A percentile compares a stretch with the other conserved stretches of the same genome.
These are phyloP conservation scores for Brachionus rotundiformis DNA, from an alignment of 1,140 invertebrate genomes.

Conservation along the genomic window DNA sequence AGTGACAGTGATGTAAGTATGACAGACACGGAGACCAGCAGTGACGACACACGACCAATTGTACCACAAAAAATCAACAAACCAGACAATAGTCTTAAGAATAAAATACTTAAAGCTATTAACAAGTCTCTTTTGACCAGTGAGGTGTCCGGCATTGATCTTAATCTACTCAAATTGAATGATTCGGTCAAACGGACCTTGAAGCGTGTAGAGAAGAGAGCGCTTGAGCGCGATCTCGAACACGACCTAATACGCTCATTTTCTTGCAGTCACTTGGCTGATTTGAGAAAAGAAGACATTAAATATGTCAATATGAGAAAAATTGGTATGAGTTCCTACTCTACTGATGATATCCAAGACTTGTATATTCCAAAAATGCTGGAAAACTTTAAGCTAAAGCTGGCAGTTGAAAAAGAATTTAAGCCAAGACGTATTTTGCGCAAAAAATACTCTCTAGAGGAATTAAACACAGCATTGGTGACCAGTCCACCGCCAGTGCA, in stretches of 20 bases:
- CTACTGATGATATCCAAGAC: conserved; percentile 30
- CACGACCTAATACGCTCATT: conserved; percentile 42
- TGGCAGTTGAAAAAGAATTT: conserved; percentile 13
- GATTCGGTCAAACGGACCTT: background rate
- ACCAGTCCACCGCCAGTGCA: conserved; percentile 14
- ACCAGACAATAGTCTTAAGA: conserved; percentile 31
- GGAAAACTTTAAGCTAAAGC: conserved; percentile 45
- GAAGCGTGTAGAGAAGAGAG: conserved; percentile 19
- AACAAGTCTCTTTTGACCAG: conserved; percentile 22
- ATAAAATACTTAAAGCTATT: conserved; percentile 43
- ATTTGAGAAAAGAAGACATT: conserved; percentile 50
- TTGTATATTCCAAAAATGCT: conserved; percentile 31
- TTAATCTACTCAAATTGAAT: conserved; percentile 5
- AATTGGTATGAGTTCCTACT: background rate
- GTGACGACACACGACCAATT: conserved; percentile 44
- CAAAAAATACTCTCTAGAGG: background rate
- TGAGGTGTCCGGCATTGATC: conserved; percentile 43
- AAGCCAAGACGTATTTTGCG: background rate
- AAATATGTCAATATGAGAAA: conserved; percentile 10
- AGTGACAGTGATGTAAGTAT: conserved; percentile 13
- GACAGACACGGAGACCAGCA: conserved; percentile 35
- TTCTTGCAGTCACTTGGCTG: conserved; percentile 27
- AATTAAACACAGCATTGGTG: background rate
- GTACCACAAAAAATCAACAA: conserved; percentile 48
- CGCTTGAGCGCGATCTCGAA: conserved; percentile 37